These are phyloP conservation scores for Meloidogyne hapla DNA, from an alignment of 1,140 invertebrate species.

Conservation along the genomic window DNA sequence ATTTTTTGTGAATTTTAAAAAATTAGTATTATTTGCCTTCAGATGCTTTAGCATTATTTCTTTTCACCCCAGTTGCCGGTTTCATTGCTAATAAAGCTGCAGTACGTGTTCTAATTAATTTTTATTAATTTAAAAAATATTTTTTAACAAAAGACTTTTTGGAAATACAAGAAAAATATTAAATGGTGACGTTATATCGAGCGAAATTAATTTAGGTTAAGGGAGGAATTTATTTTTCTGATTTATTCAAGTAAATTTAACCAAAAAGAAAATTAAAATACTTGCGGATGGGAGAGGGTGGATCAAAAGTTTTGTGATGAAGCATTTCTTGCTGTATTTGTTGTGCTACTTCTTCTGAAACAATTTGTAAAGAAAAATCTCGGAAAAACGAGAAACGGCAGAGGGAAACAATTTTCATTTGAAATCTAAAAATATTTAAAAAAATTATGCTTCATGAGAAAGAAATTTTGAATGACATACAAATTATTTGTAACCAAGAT, in stretches of 20 bases:
- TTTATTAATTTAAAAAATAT: background rate
- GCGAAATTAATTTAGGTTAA: too few relatives aligned
- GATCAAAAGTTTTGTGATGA: constrained; percentile 54
- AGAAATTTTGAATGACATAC: too few relatives aligned
- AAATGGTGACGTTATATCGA: too few relatives aligned
- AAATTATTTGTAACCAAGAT: constrained; percentile 54
- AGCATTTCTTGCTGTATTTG: constrained; percentile 64
- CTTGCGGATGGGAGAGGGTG: constrained; percentile 49
- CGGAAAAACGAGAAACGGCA: constrained; percentile 49
- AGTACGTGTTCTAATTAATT: constrained; percentile 31
- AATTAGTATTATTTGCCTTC: constrained; percentile 42
- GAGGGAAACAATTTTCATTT: constrained; percentile 51
- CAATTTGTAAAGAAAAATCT: constrained; percentile 55
- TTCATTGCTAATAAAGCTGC: constrained; percentile 57
- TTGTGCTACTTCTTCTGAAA: constrained; percentile 61
- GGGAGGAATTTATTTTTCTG: too few relatives aligned
- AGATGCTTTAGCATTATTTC: constrained; percentile 57
- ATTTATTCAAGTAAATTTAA: background rate
- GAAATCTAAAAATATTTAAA: constrained; percentile 37
- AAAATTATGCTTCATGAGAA: too few relatives aligned
- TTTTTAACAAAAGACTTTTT: background rate
- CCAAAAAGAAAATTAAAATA: background rate
- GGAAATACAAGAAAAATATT: too few relatives aligned
- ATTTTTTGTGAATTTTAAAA: background rate
- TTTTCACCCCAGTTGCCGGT: constrained; percentile 49